phyloP scores from a whole-genome alignment of 2,797 vertebrate species.

The Pipistrellus pipistrellus region DNA sequence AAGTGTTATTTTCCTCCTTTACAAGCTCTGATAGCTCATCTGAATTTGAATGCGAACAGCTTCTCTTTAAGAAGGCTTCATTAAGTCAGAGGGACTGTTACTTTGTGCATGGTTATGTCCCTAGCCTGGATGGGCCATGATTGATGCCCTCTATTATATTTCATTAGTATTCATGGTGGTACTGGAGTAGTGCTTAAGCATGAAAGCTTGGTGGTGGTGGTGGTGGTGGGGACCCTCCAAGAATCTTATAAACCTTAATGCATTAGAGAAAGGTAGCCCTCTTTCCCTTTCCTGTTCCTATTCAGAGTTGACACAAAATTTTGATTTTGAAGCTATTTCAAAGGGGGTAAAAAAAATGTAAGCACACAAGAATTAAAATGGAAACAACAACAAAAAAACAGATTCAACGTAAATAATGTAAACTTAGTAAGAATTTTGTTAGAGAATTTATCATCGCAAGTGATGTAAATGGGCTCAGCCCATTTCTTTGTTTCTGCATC shows the following conservation, averaged over 20 bases:
- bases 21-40: neutral
- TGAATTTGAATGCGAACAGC: conserved; percentile 55
- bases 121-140: conserved; percentile 55
- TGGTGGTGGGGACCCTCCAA: neutral
- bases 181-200: conserved; percentile 9
- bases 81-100: conserved; percentile 43
- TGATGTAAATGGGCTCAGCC: neutral
- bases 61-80: conserved; percentile 62
- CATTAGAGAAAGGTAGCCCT: neutral
- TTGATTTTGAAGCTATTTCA: conserved; percentile 50
- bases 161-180: conserved; percentile 60
- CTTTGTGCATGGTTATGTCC: conserved; percentile 23
- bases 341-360: neutral
- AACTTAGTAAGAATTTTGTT: neutral
- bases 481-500: conserved; percentile 25
- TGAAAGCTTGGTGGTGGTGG: neutral
- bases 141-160: conserved; percentile 58
- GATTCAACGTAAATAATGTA: neutral
- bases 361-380: neutral
- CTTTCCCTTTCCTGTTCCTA: neutral
- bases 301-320: neutral
- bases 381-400: neutral
- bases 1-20: conserved; percentile 17
- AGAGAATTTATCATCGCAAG: conserved; percentile 1
- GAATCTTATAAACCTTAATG: conserved; percentile 46